These are phyloP conservation scores for Philereme transversata DNA, from an alignment of 2,888 invertebrate species.

Conservation along the genomic window DNA sequence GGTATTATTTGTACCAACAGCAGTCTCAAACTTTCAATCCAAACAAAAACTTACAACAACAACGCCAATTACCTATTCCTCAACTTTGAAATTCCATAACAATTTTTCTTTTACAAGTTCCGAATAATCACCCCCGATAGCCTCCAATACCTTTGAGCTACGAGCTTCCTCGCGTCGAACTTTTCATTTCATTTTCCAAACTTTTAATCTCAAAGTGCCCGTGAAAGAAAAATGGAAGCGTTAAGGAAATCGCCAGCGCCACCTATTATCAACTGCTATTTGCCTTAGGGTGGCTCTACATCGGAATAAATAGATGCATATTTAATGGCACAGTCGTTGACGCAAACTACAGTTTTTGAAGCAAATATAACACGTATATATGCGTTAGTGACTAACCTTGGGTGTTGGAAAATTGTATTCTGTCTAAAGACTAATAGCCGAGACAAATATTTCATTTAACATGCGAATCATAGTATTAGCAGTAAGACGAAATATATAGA, in stretches of 20 bases:
- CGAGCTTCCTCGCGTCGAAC: conserved; percentile 61
- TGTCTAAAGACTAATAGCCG: too few species aligned
- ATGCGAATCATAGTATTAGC: too few species aligned
- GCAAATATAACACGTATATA: too few species aligned
- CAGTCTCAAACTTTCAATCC: neutral
- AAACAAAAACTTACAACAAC: neutral
- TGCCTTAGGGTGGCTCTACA: conserved; percentile 27
- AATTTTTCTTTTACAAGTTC: conserved; percentile 21
- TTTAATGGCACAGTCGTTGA: neutral
- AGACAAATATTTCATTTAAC: too few species aligned
- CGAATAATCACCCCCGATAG: conserved; percentile 21
- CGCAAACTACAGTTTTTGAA: too few species aligned
- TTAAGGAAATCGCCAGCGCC: conserved; percentile 80
- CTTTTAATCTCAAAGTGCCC: conserved; percentile 83
- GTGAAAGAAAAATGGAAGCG: conserved; percentile 81
- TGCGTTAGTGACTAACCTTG: too few species aligned
- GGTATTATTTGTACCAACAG: too few species aligned
- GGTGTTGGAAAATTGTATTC: too few species aligned
- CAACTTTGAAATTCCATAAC: conserved; percentile 25
- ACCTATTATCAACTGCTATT: conserved; percentile 77
- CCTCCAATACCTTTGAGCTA: conserved; percentile 39
- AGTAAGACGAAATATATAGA: too few species aligned
- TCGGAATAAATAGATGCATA: conserved; percentile 1
- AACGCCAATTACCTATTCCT: conserved; percentile 14
- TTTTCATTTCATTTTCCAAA: conserved; percentile 81